These are phyloP conservation scores for Hipposideros armiger DNA, from an alignment of 2,113 vertebrate genomes.

Conservation along the genomic window DNA sequence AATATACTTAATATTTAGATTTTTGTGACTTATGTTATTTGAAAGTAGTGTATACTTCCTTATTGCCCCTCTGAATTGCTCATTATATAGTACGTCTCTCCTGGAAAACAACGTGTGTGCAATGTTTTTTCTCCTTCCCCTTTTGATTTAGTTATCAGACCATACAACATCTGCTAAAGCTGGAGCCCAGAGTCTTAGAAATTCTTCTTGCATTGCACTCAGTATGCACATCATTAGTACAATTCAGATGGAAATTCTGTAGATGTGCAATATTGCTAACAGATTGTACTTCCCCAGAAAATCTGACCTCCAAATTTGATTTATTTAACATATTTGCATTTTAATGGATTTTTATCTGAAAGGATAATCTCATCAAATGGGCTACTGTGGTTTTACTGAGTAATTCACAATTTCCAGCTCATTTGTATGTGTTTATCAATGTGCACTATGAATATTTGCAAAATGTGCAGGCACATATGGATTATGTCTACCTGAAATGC, in stretches of 20 bases:
- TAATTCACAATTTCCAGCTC: conserved; percentile 62
- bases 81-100: not conserved
- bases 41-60: not conserved
- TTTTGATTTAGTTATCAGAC: conserved; percentile 68
- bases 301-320: conserved; percentile 78
- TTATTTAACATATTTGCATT: conserved; percentile 82
- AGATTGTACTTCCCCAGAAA: conserved; percentile 73
- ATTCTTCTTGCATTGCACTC: conserved; percentile 64
- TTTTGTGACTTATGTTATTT: conserved; percentile 21
- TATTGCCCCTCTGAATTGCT: conserved; percentile 32
- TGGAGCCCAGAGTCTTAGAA: conserved; percentile 50
- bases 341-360: conserved; percentile 77
- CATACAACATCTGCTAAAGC: conserved; percentile 50
- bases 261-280: conserved; percentile 73
- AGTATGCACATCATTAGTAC: conserved; percentile 58
- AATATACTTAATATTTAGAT: conserved; percentile 59
- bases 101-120: conserved; percentile 8
- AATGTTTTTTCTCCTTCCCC: conserved; percentile 59
- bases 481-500: not conserved
- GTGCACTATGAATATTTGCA: conserved; percentile 5
- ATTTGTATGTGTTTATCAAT: conserved; percentile 66
- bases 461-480: not conserved
- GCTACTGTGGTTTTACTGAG: conserved; percentile 66
- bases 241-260: conserved; percentile 81
- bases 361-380: conserved; percentile 69